A percentile compares a stretch with the other conserved stretches of the same genome.
These are phyloP conservation scores for Psittacara wagleri DNA, from an alignment of 2,113 vertebrate genomes.

Conservation along the genomic window DNA sequence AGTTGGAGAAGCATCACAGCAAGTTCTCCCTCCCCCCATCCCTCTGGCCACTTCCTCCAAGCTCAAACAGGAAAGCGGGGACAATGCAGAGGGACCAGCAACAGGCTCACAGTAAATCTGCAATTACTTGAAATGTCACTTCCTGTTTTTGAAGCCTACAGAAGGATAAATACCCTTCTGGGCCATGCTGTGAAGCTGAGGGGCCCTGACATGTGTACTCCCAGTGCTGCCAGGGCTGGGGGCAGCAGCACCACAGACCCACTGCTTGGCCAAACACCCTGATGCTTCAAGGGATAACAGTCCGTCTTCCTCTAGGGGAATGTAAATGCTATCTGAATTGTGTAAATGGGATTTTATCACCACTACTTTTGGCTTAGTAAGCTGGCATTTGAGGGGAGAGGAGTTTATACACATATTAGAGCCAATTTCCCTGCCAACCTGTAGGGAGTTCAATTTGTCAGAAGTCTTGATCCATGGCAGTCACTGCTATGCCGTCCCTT, in stretches of 20 bases:
- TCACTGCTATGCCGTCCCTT: neutral
- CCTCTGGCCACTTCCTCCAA: conserved; percentile 58
- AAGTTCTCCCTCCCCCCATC: neutral
- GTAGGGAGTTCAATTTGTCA: neutral
- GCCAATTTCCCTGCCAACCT: neutral
- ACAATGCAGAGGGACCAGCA: conserved; percentile 66
- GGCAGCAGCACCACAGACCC: neutral
- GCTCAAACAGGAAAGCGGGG: conserved; percentile 71
- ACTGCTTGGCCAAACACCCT: rapidly evolving
- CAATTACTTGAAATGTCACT: conserved; percentile 66
- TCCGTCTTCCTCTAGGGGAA: neutral
- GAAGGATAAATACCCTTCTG: neutral
- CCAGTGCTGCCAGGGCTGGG: rapidly evolving
- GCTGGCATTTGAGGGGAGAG: rapidly evolving
- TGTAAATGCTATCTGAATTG: neutral
- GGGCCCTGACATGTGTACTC: neutral
- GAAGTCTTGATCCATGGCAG: neutral
- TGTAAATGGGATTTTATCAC: neutral
- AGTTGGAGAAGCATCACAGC: neutral
- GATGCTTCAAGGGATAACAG: neutral
- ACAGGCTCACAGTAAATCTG: conserved; percentile 63
- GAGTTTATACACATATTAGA: neutral
- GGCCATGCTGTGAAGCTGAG: rapidly evolving
- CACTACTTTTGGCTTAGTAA: neutral
- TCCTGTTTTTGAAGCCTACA: conserved; percentile 73